phyloP scores from a whole-genome alignment of 1,140 invertebrate genomes.

The Drosophila nasuta region DNA sequence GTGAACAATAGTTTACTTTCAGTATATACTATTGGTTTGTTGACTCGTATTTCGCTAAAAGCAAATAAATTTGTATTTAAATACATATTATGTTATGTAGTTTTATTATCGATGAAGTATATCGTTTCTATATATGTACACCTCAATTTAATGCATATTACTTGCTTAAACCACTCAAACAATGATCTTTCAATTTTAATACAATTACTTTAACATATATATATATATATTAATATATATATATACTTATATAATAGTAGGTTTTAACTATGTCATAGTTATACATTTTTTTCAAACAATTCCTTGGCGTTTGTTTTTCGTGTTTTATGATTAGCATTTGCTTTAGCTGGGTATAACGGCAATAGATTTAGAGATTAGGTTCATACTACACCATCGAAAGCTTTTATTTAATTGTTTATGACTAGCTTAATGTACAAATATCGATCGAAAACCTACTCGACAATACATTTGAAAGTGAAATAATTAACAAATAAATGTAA shows the following conservation, averaged over 20 bases:
- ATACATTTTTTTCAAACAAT: slow-evolving; percentile 69
- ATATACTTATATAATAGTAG: slow-evolving; percentile 59
- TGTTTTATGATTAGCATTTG: slow-evolving; percentile 18
- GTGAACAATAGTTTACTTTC: slow-evolving; percentile 4
- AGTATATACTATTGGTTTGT: neutral
- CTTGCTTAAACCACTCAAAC: too few relatives aligned
- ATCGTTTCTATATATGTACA: neutral
- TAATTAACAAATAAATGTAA: slow-evolving; percentile 19
- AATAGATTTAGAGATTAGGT: slow-evolving; percentile 28
- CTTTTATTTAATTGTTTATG: slow-evolving; percentile 58
- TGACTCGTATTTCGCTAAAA: neutral
- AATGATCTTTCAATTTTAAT: too few relatives aligned
- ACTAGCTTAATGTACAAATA: slow-evolving; percentile 67
- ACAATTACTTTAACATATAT: too few relatives aligned
- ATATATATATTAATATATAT: slow-evolving; percentile 15
- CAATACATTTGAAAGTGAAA: slow-evolving; percentile 4
- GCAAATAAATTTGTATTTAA: neutral
- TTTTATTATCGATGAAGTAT: neutral
- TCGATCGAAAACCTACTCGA: slow-evolving; percentile 55
- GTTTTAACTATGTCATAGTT: slow-evolving; percentile 51
- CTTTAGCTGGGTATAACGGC: neutral
- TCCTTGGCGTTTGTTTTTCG: slow-evolving; percentile 77
- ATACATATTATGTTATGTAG: slow-evolving; percentile 14
- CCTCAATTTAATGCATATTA: neutral
- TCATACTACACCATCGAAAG: slow-evolving; percentile 58